Percentiles rank a stretch among this genome's conserved stretches.
phyloP scores from a whole-genome alignment of 2,888 invertebrate species.

The Caenorhabditis sp. region DNA sequence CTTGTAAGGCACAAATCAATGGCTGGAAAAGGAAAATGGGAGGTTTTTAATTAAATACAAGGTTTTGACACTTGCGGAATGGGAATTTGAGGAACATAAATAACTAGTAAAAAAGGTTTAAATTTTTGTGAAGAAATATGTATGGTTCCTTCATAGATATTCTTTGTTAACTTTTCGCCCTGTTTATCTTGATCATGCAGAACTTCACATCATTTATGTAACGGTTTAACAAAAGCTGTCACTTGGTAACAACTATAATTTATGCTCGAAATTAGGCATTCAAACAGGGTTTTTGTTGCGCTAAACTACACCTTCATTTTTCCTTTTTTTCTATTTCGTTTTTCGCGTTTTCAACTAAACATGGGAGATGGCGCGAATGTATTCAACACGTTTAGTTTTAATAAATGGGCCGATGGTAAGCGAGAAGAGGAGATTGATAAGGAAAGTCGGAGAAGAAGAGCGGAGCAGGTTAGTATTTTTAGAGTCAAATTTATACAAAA shows the following conservation, averaged over 20 bases:
- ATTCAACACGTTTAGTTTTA: slow-evolving; percentile 61
- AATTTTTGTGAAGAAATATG: too few species aligned
- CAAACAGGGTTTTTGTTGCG: background rate
- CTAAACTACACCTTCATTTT: background rate
- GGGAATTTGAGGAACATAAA: too few species aligned
- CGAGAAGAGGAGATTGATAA: slow-evolving; percentile 61
- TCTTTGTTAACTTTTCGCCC: too few species aligned
- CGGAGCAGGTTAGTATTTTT: slow-evolving; percentile 55
- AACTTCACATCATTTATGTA: too few species aligned
- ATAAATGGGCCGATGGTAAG: slow-evolving; percentile 60
- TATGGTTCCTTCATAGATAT: too few species aligned
- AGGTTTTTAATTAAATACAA: background rate
- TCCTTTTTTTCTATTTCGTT: background rate
- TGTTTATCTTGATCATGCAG: too few species aligned
- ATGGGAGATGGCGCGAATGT: slow-evolving; percentile 56
- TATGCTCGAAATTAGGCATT: background rate
- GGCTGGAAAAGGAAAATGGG: slow-evolving; percentile 4
- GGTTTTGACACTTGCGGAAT: background rate
- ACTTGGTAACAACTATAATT: background rate
- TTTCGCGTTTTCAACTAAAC: background rate
- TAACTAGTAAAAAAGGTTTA: too few species aligned
- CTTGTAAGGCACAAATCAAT: too few species aligned
- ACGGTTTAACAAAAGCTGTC: background rate
- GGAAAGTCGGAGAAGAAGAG: slow-evolving; percentile 49
- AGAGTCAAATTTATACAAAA: too few species aligned